Percentiles rank a stretch among this genome's conserved stretches.
These are phyloP conservation scores for Trypoxylon attenuatum DNA, from an alignment of 2,888 invertebrate species.

Conservation along the genomic window DNA sequence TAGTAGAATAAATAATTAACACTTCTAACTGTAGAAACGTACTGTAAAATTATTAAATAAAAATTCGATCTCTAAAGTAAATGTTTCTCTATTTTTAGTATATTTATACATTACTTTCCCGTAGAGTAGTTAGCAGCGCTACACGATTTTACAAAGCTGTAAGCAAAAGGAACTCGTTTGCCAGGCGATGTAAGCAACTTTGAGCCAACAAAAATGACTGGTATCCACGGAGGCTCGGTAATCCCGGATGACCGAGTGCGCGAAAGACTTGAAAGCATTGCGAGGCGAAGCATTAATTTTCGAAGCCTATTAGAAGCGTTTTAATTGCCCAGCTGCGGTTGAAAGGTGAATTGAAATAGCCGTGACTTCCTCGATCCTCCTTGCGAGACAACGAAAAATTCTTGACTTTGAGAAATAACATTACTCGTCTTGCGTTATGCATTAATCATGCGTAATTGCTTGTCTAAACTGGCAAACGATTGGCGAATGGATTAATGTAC, in stretches of 20 bases:
- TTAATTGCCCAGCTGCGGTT: background rate
- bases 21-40: too few species aligned
- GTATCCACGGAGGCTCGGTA: background rate
- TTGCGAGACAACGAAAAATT: background rate
- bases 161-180: too few species aligned
- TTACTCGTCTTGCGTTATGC: constrained; percentile 2
- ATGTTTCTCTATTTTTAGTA: too few species aligned
- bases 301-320: background rate
- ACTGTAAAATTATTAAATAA: too few species aligned
- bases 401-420: constrained; percentile 16
- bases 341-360: background rate
- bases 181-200: too few species aligned
- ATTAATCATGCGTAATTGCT: constrained; percentile 14
- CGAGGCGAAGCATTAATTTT: background rate
- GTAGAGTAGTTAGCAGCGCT: too few species aligned
- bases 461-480: background rate
- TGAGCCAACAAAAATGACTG: too few species aligned
- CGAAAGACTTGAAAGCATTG: background rate
- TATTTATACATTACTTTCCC: too few species aligned
- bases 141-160: too few species aligned
- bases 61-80: too few species aligned
- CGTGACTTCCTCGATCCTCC: background rate
- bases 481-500: constrained; percentile 1
- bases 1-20: too few species aligned
- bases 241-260: background rate